Percentiles rank a stretch among this genome's conserved stretches.
phyloP scores from a whole-genome alignment of 2,113 vertebrate genomes.

The Balaeniceps rex region DNA sequence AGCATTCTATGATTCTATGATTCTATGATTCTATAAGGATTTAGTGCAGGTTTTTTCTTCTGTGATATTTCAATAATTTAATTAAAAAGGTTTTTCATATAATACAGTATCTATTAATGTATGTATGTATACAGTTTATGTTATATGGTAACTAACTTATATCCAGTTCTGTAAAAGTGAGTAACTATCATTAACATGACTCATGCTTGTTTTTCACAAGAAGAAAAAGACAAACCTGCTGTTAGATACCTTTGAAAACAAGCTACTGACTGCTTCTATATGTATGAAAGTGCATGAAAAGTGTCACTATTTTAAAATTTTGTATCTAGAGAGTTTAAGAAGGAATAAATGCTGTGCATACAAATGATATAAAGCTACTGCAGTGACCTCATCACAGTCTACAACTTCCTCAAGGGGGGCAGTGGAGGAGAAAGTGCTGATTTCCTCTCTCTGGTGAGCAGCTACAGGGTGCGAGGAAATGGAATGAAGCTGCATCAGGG shows the following conservation, averaged over 20 bases:
- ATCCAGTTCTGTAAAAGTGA: neutral
- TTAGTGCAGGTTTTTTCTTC: neutral
- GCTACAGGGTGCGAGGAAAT: neutral
- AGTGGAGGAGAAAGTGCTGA: neutral
- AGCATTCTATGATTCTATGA: too few species aligned
- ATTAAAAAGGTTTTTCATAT: rapidly evolving
- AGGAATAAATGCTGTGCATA: neutral
- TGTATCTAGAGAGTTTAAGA: neutral
- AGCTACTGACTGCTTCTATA: neutral
- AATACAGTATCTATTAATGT: neutral
- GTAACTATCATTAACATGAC: neutral
- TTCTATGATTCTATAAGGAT: too few species aligned
- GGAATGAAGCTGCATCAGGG: neutral
- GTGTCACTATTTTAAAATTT: neutral
- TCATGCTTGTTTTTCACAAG: neutral
- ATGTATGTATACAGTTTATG: neutral
- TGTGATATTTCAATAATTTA: neutral
- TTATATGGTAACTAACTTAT: neutral
- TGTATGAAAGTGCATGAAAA: neutral
- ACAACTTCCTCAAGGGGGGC: neutral
- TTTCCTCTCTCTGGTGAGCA: neutral
- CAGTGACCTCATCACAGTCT: neutral
- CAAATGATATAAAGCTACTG: neutral
- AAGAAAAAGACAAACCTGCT: neutral
- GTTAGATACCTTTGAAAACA: neutral